These are phyloP conservation scores for Ips typographus DNA, from an alignment of 1,140 invertebrate species.

Conservation along the genomic window DNA sequence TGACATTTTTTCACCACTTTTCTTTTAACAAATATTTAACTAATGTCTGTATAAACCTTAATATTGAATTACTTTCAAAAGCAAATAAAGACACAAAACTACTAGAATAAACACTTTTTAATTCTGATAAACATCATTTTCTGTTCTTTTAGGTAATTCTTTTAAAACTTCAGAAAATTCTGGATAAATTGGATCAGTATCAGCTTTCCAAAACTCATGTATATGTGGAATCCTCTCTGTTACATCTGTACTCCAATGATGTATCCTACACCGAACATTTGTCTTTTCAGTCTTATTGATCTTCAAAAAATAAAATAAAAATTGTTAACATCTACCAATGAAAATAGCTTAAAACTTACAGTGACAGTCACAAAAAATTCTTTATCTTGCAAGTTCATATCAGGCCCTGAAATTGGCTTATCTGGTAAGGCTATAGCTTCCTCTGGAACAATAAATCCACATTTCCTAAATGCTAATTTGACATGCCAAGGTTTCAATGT, in stretches of 20 bases:
- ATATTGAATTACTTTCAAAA: conserved; percentile 16
- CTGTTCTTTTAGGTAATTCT: conserved; percentile 35
- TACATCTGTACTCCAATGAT: conserved; percentile 67
- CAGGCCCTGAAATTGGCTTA: conserved; percentile 73
- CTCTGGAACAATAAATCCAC: conserved; percentile 66
- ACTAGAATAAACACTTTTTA: too few species aligned
- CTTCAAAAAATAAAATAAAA: conserved; percentile 44
- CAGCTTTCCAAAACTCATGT: conserved; percentile 58
- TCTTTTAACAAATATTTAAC: not conserved
- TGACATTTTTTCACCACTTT: not conserved
- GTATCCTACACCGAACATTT: conserved; percentile 67
- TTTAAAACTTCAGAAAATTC: conserved; percentile 42
- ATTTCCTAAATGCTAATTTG: conserved; percentile 67
- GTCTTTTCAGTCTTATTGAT: conserved; percentile 71
- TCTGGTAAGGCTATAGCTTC: conserved; percentile 74
- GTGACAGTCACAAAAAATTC: conserved; percentile 79
- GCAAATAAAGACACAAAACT: too few species aligned
- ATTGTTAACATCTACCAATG: conserved; percentile 2
- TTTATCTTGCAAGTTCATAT: conserved; percentile 73
- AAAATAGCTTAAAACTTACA: conserved; percentile 52
- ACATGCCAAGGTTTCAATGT: conserved; percentile 81
- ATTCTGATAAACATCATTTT: not conserved
- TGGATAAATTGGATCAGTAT: conserved; percentile 54
- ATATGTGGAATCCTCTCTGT: conserved; percentile 59
- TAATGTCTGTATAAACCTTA: conserved; percentile 3